Evolutionary conservation across 2,797 vertebrate species (phyloP), one percentile per base, ranked within the genome.

Genomic region (Spinibarbus caldwelli): DNA sequence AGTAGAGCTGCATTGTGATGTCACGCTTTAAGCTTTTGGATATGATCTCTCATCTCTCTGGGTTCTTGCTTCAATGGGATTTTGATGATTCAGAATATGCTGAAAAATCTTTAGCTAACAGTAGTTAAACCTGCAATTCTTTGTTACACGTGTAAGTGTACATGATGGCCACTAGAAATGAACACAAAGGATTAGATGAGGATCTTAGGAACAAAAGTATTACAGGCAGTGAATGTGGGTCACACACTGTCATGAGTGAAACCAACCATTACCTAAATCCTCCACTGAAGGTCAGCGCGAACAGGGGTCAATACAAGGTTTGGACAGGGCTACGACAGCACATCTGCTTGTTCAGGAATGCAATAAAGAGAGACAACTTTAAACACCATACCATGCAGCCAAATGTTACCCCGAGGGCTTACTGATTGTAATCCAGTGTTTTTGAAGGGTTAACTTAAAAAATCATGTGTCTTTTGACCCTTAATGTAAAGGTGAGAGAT

Each of bases 181-280:
- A 85, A 90, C 87, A 88, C 83, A 89, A 89, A 91, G 90, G 93
- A 94, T 94, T 94, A 94, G 88, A 91, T 86, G 86, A 80, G 89
- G 89, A 93, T 90, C 82, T 86, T 90, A 91, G 91, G 90, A 93
- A 94, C 92, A 92, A 93, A 93, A 88, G 93, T 93, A 95, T 95
- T 95, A 93, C 82, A 86, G 5, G 45, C 90, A 89, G 66, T 21
- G 81, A 90, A 95, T 94, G 90, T 94, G 92, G 94, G 93, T 95
- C 94, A 94, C 81, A 90, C 82, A 83, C 81, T 77, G n/a, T n/a
- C n/a, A 88, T 91, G 85, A 92, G 89, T 91, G 91, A 93, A 93
- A 93, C 90, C 91, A 90, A 89, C 86, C 81, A 82, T 76, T 87
- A 84, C 84, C 57, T 36, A 92, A 92, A 94, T 94, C 91, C 91